These are phyloP conservation scores for Cylloceria caligata DNA, from an alignment of 2,888 invertebrate species.

Conservation along the genomic window DNA sequence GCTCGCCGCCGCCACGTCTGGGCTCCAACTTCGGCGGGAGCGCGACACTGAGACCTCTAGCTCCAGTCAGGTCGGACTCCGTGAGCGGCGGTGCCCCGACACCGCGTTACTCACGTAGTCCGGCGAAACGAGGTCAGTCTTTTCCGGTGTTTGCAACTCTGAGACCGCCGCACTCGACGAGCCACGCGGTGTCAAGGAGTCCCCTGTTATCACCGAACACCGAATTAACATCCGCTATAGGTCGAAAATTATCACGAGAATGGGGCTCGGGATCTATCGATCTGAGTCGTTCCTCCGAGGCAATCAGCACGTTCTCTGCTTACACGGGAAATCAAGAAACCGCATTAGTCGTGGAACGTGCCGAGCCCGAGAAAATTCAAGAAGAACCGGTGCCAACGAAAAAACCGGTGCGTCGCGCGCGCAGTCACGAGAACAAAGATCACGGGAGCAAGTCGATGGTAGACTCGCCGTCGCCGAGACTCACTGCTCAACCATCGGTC, in stretches of 20 bases:
- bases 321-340: conserved; percentile 76
- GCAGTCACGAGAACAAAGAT: conserved; percentile 82
- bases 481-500: conserved; percentile 80
- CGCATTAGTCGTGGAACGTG: conserved; percentile 73
- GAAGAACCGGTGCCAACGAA: conserved; percentile 72
- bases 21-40: conserved; percentile 81
- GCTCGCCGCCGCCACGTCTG: conserved; percentile 81
- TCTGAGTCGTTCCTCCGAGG: conserved; percentile 80
- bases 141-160: conserved; percentile 83
- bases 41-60: conserved; percentile 78
- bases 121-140: conserved; percentile 82
- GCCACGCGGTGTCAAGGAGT: conserved; percentile 74
- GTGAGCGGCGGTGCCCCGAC: conserved; percentile 76
- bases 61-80: conserved; percentile 77
- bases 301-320: conserved; percentile 78
- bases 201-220: conserved; percentile 81
- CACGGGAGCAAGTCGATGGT: conserved; percentile 73
- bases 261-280: conserved; percentile 83
- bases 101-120: conserved; percentile 80
- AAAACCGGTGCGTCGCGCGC: conserved; percentile 81
- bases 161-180: conserved; percentile 73
- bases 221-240: conserved; percentile 81
- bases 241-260: conserved; percentile 82
- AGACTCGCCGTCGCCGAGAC: conserved; percentile 78
- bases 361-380: conserved; percentile 70